Evolutionary conservation across 2,888 invertebrate species (phyloP).

Genomic region (Belgica antarctica): DNA sequence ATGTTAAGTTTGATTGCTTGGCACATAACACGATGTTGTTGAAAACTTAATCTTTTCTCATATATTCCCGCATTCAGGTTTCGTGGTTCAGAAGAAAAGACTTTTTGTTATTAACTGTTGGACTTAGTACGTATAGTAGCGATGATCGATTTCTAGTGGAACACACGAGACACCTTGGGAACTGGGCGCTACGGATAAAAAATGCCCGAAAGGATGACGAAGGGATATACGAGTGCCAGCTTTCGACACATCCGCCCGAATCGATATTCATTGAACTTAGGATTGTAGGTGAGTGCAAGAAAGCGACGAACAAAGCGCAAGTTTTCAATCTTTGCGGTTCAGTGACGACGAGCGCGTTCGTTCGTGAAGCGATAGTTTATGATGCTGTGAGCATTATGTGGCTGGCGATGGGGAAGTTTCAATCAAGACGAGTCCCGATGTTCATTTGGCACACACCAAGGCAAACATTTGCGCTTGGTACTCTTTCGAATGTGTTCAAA

Average conservation of each 20-base stretch:
- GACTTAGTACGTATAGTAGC: constrained; percentile 62
- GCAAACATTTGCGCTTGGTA: constrained; percentile 3
- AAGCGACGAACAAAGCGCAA: neutral
- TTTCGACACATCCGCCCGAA: constrained; percentile 65
- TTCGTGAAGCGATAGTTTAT: neutral
- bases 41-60: neutral
- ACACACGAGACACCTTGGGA: constrained; percentile 61
- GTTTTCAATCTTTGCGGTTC: constrained; percentile 22
- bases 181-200: constrained; percentile 58
- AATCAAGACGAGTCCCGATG: too few relatives aligned
- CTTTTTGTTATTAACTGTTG: constrained; percentile 62
- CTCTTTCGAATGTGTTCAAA: constrained; percentile 12
- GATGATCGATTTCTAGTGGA: constrained; percentile 65
- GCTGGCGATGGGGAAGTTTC: neutral
- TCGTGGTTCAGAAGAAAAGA: constrained; percentile 53
- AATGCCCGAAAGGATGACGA: constrained; percentile 54
- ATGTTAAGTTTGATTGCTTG: constrained; percentile 13
- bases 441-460: neutral
- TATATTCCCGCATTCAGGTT: constrained; percentile 3
- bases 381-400: neutral
- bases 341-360: constrained; percentile 4
- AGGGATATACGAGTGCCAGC: constrained; percentile 63
- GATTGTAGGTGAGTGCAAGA: constrained; percentile 60
- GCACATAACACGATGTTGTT: neutral
- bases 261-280: constrained; percentile 64